Percentiles rank a stretch among this genome's conserved stretches.
Evolutionary conservation across 2,888 invertebrate species (phyloP).

Genomic region (Melinaea marsaeus): DNA sequence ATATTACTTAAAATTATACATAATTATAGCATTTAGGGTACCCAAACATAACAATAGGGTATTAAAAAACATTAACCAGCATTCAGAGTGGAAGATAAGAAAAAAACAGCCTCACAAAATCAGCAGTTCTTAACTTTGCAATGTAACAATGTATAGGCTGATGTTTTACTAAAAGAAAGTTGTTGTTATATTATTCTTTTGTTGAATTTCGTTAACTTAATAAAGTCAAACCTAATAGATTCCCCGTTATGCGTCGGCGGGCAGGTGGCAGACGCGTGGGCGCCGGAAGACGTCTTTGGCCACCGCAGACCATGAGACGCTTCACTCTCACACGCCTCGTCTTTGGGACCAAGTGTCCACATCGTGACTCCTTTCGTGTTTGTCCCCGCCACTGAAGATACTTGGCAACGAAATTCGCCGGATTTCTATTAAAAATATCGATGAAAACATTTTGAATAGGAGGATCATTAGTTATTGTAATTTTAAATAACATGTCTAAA

Average conservation of each 20-base stretch:
- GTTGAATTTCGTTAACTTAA: not conserved
- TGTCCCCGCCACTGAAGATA: conserved; percentile 74
- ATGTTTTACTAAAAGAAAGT: too few species aligned
- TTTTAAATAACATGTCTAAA: too few species aligned
- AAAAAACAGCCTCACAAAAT: too few species aligned
- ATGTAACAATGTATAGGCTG: too few species aligned
- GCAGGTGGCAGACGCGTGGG: conserved; percentile 75
- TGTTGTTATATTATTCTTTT: too few species aligned
- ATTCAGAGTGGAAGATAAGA: too few species aligned
- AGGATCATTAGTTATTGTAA: too few species aligned
- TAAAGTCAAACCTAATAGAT: conserved; percentile 51
- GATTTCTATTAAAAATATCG: conserved; percentile 80
- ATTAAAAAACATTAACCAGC: too few species aligned
- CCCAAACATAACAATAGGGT: too few species aligned
- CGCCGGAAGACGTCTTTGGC: conserved; percentile 84
- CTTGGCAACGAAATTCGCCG: conserved; percentile 86
- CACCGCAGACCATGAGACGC: conserved; percentile 76
- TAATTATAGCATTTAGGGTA: too few species aligned
- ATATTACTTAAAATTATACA: too few species aligned
- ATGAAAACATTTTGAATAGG: not conserved
- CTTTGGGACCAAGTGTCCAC: conserved; percentile 81
- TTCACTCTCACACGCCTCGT: conserved; percentile 71
- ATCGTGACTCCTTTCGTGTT: conserved; percentile 77
- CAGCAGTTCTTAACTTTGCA: too few species aligned
- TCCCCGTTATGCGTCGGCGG: conserved; percentile 75